phyloP scores from a whole-genome alignment of 1,140 invertebrate genomes.

The Bombus confusus region DNA sequence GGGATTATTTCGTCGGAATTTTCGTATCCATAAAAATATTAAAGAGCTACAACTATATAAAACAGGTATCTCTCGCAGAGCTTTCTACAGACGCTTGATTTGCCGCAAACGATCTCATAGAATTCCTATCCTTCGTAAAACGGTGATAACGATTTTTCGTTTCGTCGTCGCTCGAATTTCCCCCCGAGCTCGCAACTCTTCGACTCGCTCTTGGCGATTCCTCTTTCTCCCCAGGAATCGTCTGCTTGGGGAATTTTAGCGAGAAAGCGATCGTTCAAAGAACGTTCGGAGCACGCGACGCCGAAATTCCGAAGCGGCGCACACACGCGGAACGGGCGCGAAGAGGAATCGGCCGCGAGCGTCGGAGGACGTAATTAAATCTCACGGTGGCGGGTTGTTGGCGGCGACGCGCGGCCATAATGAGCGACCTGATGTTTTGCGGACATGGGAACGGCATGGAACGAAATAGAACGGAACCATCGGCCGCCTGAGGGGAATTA shows the following conservation, averaged over 20 bases:
- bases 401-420: constrained; percentile 6
- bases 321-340: not conserved
- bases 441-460: constrained; percentile 54
- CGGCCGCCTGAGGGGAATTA: constrained; percentile 30
- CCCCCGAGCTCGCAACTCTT: not conserved
- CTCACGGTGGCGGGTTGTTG: constrained; percentile 16
- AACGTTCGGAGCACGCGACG: too few species aligned
- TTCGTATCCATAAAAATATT: too few species aligned
- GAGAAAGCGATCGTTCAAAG: not conserved
- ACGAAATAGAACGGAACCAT: constrained; percentile 54
- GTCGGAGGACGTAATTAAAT: constrained; percentile 40
- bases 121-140: not conserved
- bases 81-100: not conserved
- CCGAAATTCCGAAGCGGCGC: not conserved
- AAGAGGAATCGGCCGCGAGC: not conserved
- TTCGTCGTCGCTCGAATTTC: not conserved
- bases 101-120: not conserved
- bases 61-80: not conserved
- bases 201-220: not conserved
- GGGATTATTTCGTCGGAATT: too few species aligned
- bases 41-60: too few species aligned
- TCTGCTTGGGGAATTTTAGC: not conserved
- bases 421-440: constrained; percentile 52
- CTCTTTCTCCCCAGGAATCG: not conserved
- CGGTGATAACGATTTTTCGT: not conserved